phyloP scores from a whole-genome alignment of 2,113 vertebrate species.

The Recurvirostra avosetta region DNA sequence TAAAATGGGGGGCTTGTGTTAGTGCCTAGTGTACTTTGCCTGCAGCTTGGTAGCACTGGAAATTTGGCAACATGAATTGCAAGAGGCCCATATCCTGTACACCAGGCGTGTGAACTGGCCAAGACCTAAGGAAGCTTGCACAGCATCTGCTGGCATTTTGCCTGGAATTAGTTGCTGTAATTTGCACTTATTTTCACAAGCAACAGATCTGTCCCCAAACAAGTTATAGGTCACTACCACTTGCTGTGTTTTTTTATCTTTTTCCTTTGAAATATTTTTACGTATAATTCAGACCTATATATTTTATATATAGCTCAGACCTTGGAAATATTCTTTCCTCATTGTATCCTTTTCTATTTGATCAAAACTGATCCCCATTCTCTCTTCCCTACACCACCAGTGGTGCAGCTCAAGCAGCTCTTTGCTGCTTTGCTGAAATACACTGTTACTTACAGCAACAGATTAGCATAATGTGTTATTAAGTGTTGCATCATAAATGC shows the following conservation, averaged over 20 bases:
- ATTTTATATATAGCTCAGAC: not conserved
- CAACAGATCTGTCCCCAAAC: not conserved
- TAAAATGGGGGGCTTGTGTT: not conserved
- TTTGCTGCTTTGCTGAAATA: not conserved
- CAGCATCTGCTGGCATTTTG: not conserved
- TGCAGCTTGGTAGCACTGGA: not conserved
- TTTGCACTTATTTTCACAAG: slow-evolving; percentile 27
- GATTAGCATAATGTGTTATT: not conserved
- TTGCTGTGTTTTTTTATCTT: not conserved
- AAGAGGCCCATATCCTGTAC: not conserved
- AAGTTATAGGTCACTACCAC: not conserved
- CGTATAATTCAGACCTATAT: not conserved
- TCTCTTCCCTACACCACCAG: not conserved
- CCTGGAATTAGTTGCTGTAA: not conserved
- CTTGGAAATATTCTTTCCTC: not conserved
- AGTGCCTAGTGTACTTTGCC: not conserved
- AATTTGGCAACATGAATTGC: not conserved
- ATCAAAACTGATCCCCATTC: not conserved
- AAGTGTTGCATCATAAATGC: not conserved
- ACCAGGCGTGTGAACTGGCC: not conserved
- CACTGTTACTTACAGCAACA: not conserved
- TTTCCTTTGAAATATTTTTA: not conserved
- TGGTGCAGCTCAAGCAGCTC: not conserved
- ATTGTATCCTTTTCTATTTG: not conserved
- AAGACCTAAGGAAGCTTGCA: not conserved